phyloP scores from a whole-genome alignment of 2,888 invertebrate species.

The Agriopis leucophaearia region DNA sequence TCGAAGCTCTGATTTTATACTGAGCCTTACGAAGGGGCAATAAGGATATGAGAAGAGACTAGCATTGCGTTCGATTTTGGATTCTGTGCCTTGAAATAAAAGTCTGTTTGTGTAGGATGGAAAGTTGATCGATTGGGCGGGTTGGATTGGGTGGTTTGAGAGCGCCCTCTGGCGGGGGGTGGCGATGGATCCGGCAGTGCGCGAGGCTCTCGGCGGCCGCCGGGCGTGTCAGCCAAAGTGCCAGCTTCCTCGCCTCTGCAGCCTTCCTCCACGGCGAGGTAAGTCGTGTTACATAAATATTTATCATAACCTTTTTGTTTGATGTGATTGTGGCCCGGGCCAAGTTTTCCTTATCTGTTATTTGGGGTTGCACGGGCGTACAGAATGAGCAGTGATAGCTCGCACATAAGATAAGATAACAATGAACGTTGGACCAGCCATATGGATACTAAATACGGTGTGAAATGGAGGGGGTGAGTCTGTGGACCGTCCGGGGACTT shows the following conservation, averaged over 20 bases:
- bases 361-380: background rate
- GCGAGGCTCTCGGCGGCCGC: conserved; percentile 54
- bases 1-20: conserved; percentile 28
- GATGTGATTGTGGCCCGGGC: conserved; percentile 15
- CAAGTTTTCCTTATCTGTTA: conserved; percentile 13
- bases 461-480: conserved; percentile 16
- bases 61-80: conserved; percentile 45
- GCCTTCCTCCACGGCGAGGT: conserved; percentile 30
- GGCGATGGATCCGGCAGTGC: conserved; percentile 62
- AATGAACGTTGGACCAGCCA: conserved; percentile 21
- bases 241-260: conserved; percentile 34
- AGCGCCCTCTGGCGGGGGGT: conserved; percentile 35
- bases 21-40: conserved; percentile 17
- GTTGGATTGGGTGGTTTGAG: conserved; percentile 43
- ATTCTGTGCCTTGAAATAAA: conserved; percentile 54
- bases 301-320: conserved; percentile 33
- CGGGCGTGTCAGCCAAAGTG: conserved; percentile 55
- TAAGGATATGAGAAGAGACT: conserved; percentile 12
- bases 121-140: conserved; percentile 79
- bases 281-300: conserved; percentile 43
- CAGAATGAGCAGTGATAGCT: conserved; percentile 7
- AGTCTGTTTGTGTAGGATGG: conserved; percentile 47
- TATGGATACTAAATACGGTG: conserved; percentile 23
- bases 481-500: conserved; percentile 8
- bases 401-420: conserved; percentile 24